These are phyloP conservation scores for Diadema setosum DNA, from an alignment of 35 echinoderm and acorn worm genomes.

Conservation along the genomic window DNA sequence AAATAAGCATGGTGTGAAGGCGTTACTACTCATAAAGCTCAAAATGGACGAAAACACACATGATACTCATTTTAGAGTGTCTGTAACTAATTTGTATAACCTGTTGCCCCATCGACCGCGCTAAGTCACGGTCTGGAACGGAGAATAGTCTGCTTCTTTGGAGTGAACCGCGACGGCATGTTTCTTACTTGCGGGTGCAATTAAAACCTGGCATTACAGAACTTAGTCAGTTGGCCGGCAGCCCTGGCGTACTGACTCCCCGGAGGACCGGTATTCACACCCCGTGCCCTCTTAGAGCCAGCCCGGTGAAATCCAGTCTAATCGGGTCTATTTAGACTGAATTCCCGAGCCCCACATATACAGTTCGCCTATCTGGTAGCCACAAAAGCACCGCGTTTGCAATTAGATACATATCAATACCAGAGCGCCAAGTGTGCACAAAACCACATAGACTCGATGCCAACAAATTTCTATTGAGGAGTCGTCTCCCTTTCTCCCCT, in stretches of 20 bases:
- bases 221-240: constrained; percentile 2
- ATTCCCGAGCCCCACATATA: neutral
- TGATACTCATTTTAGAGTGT: too few species aligned
- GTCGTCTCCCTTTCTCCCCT: neutral
- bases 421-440: neutral
- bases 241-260: too few species aligned
- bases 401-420: constrained; percentile 16
- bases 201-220: neutral
- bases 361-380: neutral
- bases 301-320: constrained; percentile 22
- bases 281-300: too few species aligned
- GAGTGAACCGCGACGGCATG: neutral
- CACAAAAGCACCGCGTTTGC: constrained; percentile 4
- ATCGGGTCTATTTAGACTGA: neutral
- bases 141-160: too few species aligned
- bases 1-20: too few species aligned
- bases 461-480: too few species aligned
- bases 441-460: neutral
- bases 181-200: neutral
- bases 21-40: too few species aligned
- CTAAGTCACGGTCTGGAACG: too few species aligned
- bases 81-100: too few species aligned
- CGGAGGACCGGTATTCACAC: too few species aligned
- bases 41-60: too few species aligned
- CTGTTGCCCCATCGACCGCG: too few species aligned